Evolutionary conservation across 2,888 invertebrate species (phyloP), one percentile per base, ranked within the genome.

Genomic region (Leptogaster cylindrica): DNA sequence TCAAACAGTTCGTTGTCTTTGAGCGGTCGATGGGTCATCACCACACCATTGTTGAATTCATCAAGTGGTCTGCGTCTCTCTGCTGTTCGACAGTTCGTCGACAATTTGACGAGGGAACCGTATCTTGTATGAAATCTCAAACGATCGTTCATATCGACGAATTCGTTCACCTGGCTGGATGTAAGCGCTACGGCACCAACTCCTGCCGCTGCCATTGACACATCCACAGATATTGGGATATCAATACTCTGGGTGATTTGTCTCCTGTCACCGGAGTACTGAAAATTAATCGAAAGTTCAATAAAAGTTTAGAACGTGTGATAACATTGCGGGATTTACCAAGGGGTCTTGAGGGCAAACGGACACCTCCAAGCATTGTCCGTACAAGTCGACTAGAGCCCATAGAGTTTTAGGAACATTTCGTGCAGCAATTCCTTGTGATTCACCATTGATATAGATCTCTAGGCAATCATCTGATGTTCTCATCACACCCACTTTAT

Each of bases 21-120:
- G 2, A 97, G 82, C 0, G 93, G 90, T 39, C 97, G 85, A 76
- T 94, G 92, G 1, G 95, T 96, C 92, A 97, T 94, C 1, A 96
- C 94, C 2, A 97, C 95, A 0, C 95, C 96, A 79, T 97, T 95
- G 79, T 97, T 96, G 79, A 96, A 97, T 79, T 97, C 96, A 76
- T 95, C 95, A 4, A 93, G 82, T 0, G 96, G 95, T 68, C 94
- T 85, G 65, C 92, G 86, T 68, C 97, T 85, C 77, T 95, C 93
- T 0, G 95, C 95, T 3, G 92, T 90, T 72, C 94, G 85, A 80
- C 90, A 88, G 75, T 90, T 90, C 72, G 89, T 88, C 0, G 93
- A 89, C 20, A 97, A 82, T 78, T 93, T 94, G 0, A 97, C 92
- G 69, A 96, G 82, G 10, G 91, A 88, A 0, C 96, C 96, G 77